Base-by-base conservation (phyloP, 2,797 vertebrate species). In the Leptoclinus maculatus region DNA sequence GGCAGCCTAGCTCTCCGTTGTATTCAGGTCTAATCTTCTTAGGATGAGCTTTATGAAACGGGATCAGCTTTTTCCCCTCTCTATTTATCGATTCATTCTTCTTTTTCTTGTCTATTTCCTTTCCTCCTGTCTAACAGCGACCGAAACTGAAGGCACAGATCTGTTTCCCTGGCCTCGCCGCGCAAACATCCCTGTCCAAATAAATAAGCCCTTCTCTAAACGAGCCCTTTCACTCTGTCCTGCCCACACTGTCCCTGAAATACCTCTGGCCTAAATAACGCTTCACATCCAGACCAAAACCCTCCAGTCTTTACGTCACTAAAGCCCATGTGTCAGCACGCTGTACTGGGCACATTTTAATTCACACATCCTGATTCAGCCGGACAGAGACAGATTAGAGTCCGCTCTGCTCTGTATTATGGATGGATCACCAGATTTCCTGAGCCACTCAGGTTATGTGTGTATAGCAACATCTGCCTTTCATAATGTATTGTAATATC, bases 181-280 rank as follows among this genome's bases (percentile, higher is more conserved):
- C 3, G 16, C 27, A 63, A 80, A 78, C 71, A 27, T 57, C 43
- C 41, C 71, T 25, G 39, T 85, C 74, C 49, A 77, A 76, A 89
- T 78, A 88, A 87, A 89, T 74, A 84, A 90, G 74, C 72, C 36
- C 49, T 60, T 51, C 71, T 87, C 38, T 76, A 41, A 86, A 86
- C n/a, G 10, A 86, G 83, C 75, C 79, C 73, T 74, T 82, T 89
- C 77, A 62, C 86, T 82, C 82, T 54, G 74, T 27, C 51, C 21
- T 72, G 75, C 81, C 78, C 80, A 71, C 87, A 63, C 82, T 78
- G 74, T 87, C 83, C 87, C 90, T 9, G 49, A 90, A 93, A 91
- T 91, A 89, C 83, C 3, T 25, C 70, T 92, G 91, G 83, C 91
- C 93, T 90, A 90, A 91, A 92, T 90, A 92, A 78, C 2, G n/a